Evolutionary conservation across 2,888 invertebrate species (phyloP), one percentile per base, ranked within the genome.

Genomic region (Eurytoma adleriae): DNA sequence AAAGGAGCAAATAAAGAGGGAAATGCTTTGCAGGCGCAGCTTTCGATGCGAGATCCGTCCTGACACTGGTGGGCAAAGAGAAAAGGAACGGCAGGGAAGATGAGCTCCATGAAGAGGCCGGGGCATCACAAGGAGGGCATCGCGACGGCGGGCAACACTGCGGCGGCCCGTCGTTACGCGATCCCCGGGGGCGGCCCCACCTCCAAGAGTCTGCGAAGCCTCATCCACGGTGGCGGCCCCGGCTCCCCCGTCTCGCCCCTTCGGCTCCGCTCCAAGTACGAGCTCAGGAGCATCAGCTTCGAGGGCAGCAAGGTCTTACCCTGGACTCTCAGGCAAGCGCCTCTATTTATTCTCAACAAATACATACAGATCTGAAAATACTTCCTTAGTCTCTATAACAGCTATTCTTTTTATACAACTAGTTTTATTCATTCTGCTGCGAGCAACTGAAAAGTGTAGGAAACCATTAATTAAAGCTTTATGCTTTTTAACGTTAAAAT

Each of bases 221-320:
- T 84, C 74, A 82, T 85, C 1, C 84, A 84, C 81, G 82, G 83
- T 30, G 72, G 76, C 16, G 66, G 57, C 30, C 30, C 56, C 18
- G 80, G 78, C 56, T 80, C 79, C 27, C 87, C 86, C 0, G 87
- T 86, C 7, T 89, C 89, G 3, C 88, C 90, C 1, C 86, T 90
- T 24, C 86, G 88, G 18, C 85, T 88, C 50, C 85, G 90, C 57
- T 86, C 89, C 83, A 91, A 91, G 83, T 91, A 91, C 84, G 91
- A 91, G 83, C 84, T 91, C 62, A 84, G 91, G 62, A 91, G 91
- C 84, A 91, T 91, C 86, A 91, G 91, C 84, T 91, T 91, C 84
- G 91, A 91, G 86, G 89, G 91, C 24, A 89, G 88, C 84, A 89
- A 89, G 79, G 90, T 90, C 48, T 84, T 91, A 14, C 91, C 91